These are phyloP conservation scores for Pygmarrhopalites habei DNA, from an alignment of 1,140 invertebrate genomes.

Conservation along the genomic window DNA sequence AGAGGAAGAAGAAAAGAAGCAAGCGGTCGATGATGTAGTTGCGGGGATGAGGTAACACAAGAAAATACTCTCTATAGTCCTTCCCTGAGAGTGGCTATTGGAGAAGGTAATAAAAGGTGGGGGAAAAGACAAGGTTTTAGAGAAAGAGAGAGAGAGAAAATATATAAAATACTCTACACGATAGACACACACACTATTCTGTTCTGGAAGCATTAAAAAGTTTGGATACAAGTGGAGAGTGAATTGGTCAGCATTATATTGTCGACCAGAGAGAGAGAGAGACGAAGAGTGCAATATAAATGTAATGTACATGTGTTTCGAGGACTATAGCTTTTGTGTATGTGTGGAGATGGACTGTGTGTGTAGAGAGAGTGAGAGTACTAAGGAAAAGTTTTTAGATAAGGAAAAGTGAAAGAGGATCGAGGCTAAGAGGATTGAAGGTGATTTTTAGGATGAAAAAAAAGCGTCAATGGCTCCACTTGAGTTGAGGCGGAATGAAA, in stretches of 20 bases:
- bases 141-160: background rate
- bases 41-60: no score
- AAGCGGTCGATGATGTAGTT: conserved; percentile 22
- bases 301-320: background rate
- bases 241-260: no score
- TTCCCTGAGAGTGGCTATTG: no score
- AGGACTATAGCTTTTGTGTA: no score
- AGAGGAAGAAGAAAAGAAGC: no score
- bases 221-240: no score
- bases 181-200: no score
- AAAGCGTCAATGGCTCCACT: conserved; percentile 13
- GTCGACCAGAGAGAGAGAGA: no score
- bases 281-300: background rate
- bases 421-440: conserved; percentile 20
- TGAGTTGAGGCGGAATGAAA: conserved; percentile 1
- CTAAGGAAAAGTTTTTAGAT: background rate
- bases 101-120: background rate
- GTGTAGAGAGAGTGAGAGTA: background rate
- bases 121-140: no score
- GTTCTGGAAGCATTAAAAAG: no score
- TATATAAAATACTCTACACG: no score
- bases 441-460: conserved; percentile 14
- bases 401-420: conserved; percentile 11
- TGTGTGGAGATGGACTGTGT: background rate
- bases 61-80: no score